Conservation (phyloP, 1,140 invertebrate species). For the Drosophila equinoxialis region DNA sequence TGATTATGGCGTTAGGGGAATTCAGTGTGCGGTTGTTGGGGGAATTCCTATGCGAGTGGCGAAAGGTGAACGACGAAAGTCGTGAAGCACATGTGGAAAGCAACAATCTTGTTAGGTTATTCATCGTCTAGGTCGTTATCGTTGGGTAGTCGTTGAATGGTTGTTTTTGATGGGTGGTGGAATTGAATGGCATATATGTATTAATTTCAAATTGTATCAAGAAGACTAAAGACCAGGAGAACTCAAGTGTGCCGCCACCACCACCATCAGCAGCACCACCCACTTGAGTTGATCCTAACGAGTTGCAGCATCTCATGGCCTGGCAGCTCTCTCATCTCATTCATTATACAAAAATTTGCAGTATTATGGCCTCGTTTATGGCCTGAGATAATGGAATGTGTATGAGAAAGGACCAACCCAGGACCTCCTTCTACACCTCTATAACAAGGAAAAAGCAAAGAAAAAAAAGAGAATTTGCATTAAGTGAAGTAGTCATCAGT, state of each 20-base stretch:
- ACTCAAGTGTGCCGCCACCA: constrained; percentile 23
- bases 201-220: constrained; percentile 21
- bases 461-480: constrained; percentile 65
- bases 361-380: constrained; percentile 76
- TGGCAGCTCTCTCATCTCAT: constrained; percentile 50
- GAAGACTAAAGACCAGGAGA: constrained; percentile 20
- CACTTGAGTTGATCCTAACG: constrained; percentile 37
- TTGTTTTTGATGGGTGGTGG: constrained; percentile 40
- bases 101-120: constrained; percentile 62
- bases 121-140: constrained; percentile 52
- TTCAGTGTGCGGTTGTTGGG: constrained; percentile 57
- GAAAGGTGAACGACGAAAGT: constrained; percentile 2
- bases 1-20: constrained; percentile 73
- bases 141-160: constrained; percentile 26
- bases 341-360: constrained; percentile 77
- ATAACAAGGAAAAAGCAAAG: background rate
- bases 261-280: background rate
- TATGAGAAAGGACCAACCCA: background rate
- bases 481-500: constrained; percentile 81
- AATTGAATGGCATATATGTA: constrained; percentile 66
- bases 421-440: background rate
- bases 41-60: constrained; percentile 64
- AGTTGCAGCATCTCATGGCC: constrained; percentile 35
- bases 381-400: background rate
- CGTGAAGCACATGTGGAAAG: constrained; percentile 61